phyloP scores from a whole-genome alignment of 2,888 invertebrate species.

The Listrodromus nycthemerus region DNA sequence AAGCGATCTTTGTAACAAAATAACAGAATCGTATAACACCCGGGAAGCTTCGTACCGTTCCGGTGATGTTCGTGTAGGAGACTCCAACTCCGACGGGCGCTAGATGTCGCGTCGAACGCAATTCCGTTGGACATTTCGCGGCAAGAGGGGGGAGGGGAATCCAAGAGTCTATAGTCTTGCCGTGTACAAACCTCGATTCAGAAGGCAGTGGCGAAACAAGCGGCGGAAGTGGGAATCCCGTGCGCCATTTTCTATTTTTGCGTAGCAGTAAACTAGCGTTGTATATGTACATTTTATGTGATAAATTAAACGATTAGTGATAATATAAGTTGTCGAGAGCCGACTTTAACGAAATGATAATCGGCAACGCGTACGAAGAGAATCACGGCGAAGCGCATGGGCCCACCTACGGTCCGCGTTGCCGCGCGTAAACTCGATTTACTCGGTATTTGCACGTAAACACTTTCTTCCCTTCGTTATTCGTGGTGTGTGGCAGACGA shows the following conservation, averaged over 20 bases:
- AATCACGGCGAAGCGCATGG: slow-evolving; percentile 70
- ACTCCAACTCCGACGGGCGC: background rate
- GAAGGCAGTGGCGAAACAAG: slow-evolving; percentile 79
- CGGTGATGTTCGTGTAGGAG: background rate
- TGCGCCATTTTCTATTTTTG: slow-evolving; percentile 84
- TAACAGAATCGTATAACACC: background rate
- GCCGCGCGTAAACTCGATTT: slow-evolving; percentile 67
- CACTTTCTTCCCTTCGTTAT: slow-evolving; percentile 59
- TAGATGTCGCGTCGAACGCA: slow-evolving; percentile 37
- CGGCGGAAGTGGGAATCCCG: slow-evolving; percentile 74
- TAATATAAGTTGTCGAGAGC: slow-evolving; percentile 65
- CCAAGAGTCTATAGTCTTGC: slow-evolving; percentile 25
- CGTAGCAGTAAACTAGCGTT: slow-evolving; percentile 82
- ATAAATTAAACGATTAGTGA: slow-evolving; percentile 75
- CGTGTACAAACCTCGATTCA: slow-evolving; percentile 71
- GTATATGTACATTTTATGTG: slow-evolving; percentile 81
- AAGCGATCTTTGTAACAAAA: background rate
- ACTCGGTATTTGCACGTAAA: slow-evolving; percentile 63
- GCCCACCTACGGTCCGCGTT: slow-evolving; percentile 72
- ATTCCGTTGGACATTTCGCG: slow-evolving; percentile 11
- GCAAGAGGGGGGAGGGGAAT: background rate
- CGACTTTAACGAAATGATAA: slow-evolving; percentile 75
- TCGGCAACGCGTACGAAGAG: slow-evolving; percentile 74
- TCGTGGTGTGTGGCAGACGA: slow-evolving; percentile 42
- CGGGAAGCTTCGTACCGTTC: background rate